Evolutionary conservation across 2,888 invertebrate species (phyloP).

Genomic region (Dastarcus helophoroides): DNA sequence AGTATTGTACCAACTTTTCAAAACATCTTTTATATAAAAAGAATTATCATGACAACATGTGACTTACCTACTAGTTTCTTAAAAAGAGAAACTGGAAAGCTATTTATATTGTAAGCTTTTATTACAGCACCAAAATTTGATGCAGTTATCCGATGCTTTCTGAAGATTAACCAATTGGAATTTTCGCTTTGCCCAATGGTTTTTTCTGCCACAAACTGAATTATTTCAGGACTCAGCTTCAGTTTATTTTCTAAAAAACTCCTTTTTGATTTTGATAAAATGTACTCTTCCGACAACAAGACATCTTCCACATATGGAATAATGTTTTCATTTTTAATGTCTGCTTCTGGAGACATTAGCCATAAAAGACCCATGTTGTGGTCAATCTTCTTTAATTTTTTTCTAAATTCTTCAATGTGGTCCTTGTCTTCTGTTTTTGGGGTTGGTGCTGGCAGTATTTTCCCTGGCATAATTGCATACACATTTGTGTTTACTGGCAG

Average conservation of each 20-base stretch:
- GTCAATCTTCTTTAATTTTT: too few relatives aligned
- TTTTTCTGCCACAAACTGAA: constrained; percentile 2
- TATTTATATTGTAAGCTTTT: constrained; percentile 6
- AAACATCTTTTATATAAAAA: too few relatives aligned
- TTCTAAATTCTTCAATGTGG: too few relatives aligned
- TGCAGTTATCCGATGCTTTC: constrained; percentile 11
- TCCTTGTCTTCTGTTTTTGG: too few relatives aligned
- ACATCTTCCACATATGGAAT: constrained; percentile 4
- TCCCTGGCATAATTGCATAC: too few relatives aligned
- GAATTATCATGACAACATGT: too few relatives aligned
- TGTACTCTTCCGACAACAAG: constrained; percentile 4
- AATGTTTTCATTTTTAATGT: background rate
- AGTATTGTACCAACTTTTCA: too few relatives aligned
- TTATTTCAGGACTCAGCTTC: too few relatives aligned
- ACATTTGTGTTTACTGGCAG: background rate
- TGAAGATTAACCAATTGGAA: constrained; percentile 11
- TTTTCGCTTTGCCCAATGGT: constrained; percentile 11
- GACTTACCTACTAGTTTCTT: too few relatives aligned
- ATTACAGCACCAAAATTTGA: constrained; percentile 12
- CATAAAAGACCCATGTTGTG: constrained; percentile 7
- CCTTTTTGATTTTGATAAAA: too few relatives aligned
- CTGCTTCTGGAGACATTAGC: constrained; percentile 4
- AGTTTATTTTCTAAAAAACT: background rate
- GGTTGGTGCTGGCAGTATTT: too few relatives aligned
- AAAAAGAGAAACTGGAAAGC: constrained; percentile 6